Evolutionary conservation across 1,140 invertebrate genomes (phyloP), one percentile per base, ranked within the genome.

Genomic region (Apis cerana): DNA sequence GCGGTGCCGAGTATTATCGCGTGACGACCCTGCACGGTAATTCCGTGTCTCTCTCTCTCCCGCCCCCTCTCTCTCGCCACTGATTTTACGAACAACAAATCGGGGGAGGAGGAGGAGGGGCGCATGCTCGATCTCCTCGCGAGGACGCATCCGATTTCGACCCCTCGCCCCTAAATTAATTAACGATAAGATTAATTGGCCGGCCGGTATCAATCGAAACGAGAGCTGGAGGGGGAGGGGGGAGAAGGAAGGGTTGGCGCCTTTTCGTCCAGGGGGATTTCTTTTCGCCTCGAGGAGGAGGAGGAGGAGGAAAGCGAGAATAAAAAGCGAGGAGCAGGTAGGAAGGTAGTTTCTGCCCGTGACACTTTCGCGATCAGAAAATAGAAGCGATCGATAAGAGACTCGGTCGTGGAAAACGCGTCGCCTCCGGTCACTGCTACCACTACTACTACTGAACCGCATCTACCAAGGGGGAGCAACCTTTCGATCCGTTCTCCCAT

Each of bases 181-280:
- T 91, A 91, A 85, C 86, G 89, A 91, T 93, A 93, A 92, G 90
- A 93, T 92, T 93, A 93, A 93, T 93, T 87, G 85, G 82, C 64
- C 80, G 80, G 12, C 75, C 70, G 48, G 75, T 87, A 71, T 84
- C 87, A 65, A 82, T 86, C 84, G 72, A 82, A 82, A 82, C 80
- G 62, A 68, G 43, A 33, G 48, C 71, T 56, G 52, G 33, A 5
- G 33, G 4, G 5, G 33, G 5, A 33, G 27, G 27, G 27, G 27
- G 52, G 33, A 5, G 33, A 0, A 0, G 33, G 5, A 1, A 43
- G 33, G 33, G 33, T 33, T 33, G 33, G 33, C 33, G 33, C 33
- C 33, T 33, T 33, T 33, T 33, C 2, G 33, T 33, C 33, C 2
- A 33, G 33, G 3, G 33, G 33, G 33, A 7, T 43, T 43, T 43